Evolutionary conservation across 2,113 vertebrate genomes (phyloP).

Genomic region (Aleadryas rufinucha): DNA sequence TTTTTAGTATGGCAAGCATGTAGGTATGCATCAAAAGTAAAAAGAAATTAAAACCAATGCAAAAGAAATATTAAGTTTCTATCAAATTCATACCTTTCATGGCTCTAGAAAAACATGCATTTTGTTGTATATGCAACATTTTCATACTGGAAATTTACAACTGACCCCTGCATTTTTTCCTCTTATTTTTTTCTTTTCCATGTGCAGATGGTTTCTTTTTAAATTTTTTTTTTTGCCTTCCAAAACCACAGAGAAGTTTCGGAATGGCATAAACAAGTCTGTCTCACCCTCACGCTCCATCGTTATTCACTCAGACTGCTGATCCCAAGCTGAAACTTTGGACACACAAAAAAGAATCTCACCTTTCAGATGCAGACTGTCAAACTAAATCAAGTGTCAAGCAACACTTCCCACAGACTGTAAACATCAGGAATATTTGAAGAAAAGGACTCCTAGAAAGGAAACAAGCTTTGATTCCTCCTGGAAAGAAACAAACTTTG

Average conservation of each 20-base stretch:
- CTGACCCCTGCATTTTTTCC: accelerated
- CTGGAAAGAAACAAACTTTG: background rate
- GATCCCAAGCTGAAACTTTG: background rate
- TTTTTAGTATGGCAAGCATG: background rate
- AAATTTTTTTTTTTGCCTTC: background rate
- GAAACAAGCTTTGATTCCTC: background rate
- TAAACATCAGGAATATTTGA: background rate
- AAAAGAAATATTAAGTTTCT: background rate
- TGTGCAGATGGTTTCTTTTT: background rate
- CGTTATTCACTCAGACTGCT: background rate
- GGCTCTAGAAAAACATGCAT: background rate
- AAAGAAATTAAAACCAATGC: background rate
- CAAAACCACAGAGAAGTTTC: background rate
- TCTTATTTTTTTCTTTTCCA: background rate
- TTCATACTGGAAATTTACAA: background rate
- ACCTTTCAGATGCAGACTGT: background rate
- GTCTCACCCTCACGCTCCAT: background rate
- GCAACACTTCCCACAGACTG: background rate
- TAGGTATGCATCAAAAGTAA: background rate
- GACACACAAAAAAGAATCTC: background rate
- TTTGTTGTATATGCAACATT: background rate
- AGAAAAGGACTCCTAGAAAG: background rate
- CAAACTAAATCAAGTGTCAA: background rate
- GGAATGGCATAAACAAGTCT: background rate
- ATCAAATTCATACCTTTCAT: background rate